Percentiles rank a stretch among this genome's conserved stretches.
phyloP scores from a whole-genome alignment of 1,140 invertebrate species.

The Drosophila yakuba region DNA sequence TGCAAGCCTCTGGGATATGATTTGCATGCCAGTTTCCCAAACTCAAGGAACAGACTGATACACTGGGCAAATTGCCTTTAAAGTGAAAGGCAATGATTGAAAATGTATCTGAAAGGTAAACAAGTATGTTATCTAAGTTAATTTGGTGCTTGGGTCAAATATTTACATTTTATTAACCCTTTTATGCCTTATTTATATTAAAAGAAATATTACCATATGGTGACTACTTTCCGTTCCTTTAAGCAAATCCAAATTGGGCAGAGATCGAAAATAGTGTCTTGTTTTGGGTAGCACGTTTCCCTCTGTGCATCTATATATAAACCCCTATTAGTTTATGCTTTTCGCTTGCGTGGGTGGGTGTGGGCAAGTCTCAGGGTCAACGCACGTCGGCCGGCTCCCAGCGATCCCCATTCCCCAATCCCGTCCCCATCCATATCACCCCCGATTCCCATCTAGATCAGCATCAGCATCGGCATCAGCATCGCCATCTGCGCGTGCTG shows the following conservation, averaged over 20 bases:
- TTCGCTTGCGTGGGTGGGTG: slow-evolving; percentile 74
- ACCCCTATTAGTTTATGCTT: slow-evolving; percentile 74
- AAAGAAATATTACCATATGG: no score
- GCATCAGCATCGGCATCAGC: slow-evolving; percentile 6
- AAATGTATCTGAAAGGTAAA: no score
- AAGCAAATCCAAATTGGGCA: background rate
- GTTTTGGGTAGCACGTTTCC: slow-evolving; percentile 13
- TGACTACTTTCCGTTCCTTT: background rate
- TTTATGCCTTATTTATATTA: no score
- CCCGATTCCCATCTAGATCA: slow-evolving; percentile 39
- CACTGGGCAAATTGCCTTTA: background rate
- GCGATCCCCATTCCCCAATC: slow-evolving; percentile 16
- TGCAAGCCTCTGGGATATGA: slow-evolving; percentile 34
- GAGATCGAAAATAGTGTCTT: slow-evolving; percentile 8
- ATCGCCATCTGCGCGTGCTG: slow-evolving; percentile 57
- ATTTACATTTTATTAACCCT: no score
- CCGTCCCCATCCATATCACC: background rate
- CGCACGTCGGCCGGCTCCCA: slow-evolving; percentile 51
- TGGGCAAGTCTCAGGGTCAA: slow-evolving; percentile 70
- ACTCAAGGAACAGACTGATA: slow-evolving; percentile 14
- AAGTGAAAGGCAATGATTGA: no score
- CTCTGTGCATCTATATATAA: slow-evolving; percentile 43
- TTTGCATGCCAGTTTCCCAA: slow-evolving; percentile 31
- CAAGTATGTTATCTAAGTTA: no score
- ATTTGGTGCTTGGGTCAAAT: no score